Evolutionary conservation across 2,888 invertebrate genomes (phyloP).

Genomic region (Hypolimnas misippus): DNA sequence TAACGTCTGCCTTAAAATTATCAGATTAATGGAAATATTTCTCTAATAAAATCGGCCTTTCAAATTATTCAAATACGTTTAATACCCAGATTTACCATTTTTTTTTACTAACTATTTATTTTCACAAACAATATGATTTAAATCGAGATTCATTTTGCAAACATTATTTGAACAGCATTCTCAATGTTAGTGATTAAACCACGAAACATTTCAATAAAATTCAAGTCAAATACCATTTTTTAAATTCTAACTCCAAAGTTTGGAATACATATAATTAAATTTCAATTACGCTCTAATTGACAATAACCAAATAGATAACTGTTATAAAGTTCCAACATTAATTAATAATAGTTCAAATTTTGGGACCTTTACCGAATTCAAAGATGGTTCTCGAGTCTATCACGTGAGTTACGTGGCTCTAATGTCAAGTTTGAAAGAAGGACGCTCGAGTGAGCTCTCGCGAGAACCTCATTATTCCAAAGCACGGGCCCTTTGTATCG

Average conservation of each 20-base stretch:
- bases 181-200: no score
- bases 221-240: no score
- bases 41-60: neutral
- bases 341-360: slow-evolving; percentile 10
- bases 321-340: neutral
- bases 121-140: no score
- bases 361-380: slow-evolving; percentile 33
- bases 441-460: slow-evolving; percentile 65
- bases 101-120: no score
- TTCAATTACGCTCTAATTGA: neutral
- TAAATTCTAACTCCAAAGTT: no score
- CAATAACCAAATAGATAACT: neutral
- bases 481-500: slow-evolving; percentile 78
- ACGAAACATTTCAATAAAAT: no score
- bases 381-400: slow-evolving; percentile 24
- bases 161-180: no score
- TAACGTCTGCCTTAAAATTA: slow-evolving; percentile 1
- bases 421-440: slow-evolving; percentile 73
- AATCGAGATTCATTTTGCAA: no score
- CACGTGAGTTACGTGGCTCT: slow-evolving; percentile 52
- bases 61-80: no score
- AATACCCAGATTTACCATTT: no score
- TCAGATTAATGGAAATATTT: neutral
- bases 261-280: no score
- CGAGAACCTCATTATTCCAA: slow-evolving; percentile 79